A percentile compares a stretch with the other conserved stretches of the same genome.
Conservation (phyloP, 2,797 vertebrate genomes). For the Coccyzus lansbergi region DNA sequence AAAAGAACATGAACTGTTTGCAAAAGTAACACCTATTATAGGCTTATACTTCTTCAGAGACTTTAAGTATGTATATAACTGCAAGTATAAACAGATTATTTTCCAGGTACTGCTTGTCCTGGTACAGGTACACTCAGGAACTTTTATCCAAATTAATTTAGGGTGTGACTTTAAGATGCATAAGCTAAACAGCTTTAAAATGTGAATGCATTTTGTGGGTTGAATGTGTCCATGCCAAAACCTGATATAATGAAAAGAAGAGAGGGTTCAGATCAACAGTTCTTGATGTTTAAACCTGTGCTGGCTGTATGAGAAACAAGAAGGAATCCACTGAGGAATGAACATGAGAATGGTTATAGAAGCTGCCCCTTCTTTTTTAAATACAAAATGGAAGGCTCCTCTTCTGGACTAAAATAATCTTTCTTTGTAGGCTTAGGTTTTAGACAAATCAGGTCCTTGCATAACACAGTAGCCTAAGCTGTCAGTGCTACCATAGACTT, state of each 20-base stretch:
- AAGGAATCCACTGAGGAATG: neutral
- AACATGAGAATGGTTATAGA: neutral
- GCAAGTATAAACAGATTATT: neutral
- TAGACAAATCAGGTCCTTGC: neutral
- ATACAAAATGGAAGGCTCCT: neutral
- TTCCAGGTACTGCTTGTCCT: neutral
- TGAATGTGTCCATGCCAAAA: neutral
- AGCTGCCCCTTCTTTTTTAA: neutral
- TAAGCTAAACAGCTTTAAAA: neutral
- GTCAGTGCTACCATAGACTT: rapidly evolving
- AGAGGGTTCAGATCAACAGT: neutral
- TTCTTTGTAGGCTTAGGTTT: neutral
- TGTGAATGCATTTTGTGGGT: neutral
- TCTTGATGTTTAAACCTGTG: neutral
- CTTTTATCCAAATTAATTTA: neutral
- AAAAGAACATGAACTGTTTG: neutral
- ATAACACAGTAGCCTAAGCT: rapidly evolving
- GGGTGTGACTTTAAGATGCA: neutral
- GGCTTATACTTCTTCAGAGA: neutral
- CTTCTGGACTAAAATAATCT: neutral
- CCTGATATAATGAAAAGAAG: neutral
- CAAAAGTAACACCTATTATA: neutral
- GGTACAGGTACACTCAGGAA: neutral
- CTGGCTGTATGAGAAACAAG: neutral
- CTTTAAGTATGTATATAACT: neutral